Evolutionary conservation across 2,113 vertebrate species (phyloP).

Genomic region (Microcebus lehilahytsara): DNA sequence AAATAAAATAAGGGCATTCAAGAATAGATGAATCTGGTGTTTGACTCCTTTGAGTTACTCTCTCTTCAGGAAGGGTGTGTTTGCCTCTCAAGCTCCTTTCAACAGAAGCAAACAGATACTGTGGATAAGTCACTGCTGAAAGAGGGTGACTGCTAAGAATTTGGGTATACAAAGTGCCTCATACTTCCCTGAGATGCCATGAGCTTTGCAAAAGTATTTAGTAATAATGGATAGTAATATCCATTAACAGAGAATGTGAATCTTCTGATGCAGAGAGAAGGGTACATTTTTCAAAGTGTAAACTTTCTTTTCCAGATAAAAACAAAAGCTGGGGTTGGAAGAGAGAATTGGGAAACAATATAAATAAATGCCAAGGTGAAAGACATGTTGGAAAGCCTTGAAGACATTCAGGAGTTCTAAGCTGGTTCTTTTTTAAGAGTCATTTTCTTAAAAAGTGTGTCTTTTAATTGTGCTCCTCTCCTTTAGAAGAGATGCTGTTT

Average conservation of each 20-base stretch:
- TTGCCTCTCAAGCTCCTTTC: neutral
- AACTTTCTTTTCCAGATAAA: neutral
- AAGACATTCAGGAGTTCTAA: neutral
- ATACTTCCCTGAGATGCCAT: neutral
- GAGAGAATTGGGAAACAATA: neutral
- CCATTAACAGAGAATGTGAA: neutral
- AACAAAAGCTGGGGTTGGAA: neutral
- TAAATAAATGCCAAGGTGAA: neutral
- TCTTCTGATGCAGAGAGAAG: neutral
- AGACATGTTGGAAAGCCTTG: neutral
- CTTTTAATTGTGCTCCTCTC: too few relatives aligned
- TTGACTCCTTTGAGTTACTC: neutral
- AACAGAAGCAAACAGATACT: neutral
- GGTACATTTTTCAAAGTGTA: neutral
- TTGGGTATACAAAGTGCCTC: neutral
- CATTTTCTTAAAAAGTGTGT: too few relatives aligned
- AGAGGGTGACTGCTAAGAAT: neutral
- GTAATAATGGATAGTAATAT: neutral
- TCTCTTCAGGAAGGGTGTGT: neutral
- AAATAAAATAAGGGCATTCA: neutral
- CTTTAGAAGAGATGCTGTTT: too few relatives aligned
- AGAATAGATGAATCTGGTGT: neutral
- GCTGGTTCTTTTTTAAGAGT: neutral
- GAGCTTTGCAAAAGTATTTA: conserved; percentile 6
- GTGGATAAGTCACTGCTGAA: neutral